phyloP scores from a whole-genome alignment of 2,113 vertebrate genomes.

The Istiophorus platypterus region DNA sequence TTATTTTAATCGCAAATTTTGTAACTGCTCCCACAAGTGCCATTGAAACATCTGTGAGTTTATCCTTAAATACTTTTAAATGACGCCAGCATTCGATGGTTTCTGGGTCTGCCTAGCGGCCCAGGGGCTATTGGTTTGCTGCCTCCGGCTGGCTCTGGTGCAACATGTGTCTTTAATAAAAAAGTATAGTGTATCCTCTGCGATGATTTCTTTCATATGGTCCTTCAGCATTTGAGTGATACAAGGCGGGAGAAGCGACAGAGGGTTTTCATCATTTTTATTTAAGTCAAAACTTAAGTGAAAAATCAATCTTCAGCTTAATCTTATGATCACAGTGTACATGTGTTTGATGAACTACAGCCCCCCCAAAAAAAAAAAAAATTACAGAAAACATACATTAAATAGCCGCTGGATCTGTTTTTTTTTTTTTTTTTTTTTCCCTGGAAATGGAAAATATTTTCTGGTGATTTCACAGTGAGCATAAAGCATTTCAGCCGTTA shows the following conservation, averaged over 20 bases:
- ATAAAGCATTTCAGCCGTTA: neutral
- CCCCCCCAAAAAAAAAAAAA: too few species aligned
- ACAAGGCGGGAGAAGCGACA: conserved; percentile 10
- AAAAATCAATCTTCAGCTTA: conserved; percentile 37
- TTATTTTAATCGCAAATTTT: neutral
- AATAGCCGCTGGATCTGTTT: neutral
- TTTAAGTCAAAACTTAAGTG: conserved; percentile 3
- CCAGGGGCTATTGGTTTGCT: neutral
- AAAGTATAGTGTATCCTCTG: conserved; percentile 9
- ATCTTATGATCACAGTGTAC: neutral
- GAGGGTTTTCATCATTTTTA: neutral
- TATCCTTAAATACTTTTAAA: neutral
- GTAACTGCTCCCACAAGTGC: neutral
- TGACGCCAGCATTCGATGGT: neutral
- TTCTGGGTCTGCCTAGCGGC: neutral
- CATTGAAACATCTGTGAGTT: neutral
- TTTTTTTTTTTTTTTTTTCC: neutral
- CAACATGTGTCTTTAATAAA: conserved; percentile 43
- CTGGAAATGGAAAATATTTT: conserved; percentile 3
- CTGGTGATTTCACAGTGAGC: neutral
- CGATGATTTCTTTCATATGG: conserved; percentile 47
- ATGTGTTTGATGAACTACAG: neutral
- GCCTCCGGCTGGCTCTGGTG: conserved; percentile 7
- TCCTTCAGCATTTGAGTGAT: neutral
- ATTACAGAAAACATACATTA: neutral